These are phyloP conservation scores for Limnothrissa miodon DNA, from an alignment of 2,113 vertebrate genomes.

Conservation along the genomic window DNA sequence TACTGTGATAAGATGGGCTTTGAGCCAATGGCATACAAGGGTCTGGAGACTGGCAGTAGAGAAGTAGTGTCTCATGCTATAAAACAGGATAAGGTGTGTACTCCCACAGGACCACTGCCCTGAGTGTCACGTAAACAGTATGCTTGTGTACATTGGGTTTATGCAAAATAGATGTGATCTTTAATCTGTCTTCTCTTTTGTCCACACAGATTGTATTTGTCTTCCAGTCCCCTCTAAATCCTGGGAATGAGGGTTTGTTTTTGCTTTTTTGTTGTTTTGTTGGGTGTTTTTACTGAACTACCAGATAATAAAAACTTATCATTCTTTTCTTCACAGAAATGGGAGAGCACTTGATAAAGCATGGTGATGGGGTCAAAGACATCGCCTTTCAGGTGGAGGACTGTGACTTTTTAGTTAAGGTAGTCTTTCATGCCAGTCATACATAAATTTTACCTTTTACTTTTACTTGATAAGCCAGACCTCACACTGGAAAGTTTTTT, in stretches of 20 bases:
- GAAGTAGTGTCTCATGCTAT: slow-evolving; percentile 73
- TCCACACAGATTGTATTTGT: slow-evolving; percentile 71
- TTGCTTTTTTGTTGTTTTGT: background rate
- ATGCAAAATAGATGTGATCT: background rate
- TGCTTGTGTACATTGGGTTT: background rate
- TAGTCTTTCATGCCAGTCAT: slow-evolving; percentile 29
- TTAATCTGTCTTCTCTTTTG: background rate
- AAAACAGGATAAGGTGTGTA: slow-evolving; percentile 74
- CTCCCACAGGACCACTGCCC: background rate
- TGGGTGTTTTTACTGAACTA: background rate
- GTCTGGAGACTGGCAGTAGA: slow-evolving; percentile 75
- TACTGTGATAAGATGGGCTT: slow-evolving; percentile 81
- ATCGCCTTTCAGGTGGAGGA: slow-evolving; percentile 80
- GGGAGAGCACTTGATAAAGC: slow-evolving; percentile 71
- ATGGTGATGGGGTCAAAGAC: slow-evolving; percentile 78
- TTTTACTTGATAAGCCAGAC: background rate
- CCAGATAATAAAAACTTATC: background rate
- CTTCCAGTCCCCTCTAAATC: slow-evolving; percentile 75
- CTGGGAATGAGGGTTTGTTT: slow-evolving; percentile 72
- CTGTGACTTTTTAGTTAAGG: slow-evolving; percentile 77
- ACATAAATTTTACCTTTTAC: too few species aligned
- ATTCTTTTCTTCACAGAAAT: slow-evolving; percentile 61
- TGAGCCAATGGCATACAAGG: slow-evolving; percentile 76
- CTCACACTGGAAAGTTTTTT: background rate
- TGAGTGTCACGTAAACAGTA: background rate